A percentile compares a stretch with the other conserved stretches of the same genome.
Conservation (phyloP, 2,888 invertebrate genomes). For the Crossocerus cetratus region DNA sequence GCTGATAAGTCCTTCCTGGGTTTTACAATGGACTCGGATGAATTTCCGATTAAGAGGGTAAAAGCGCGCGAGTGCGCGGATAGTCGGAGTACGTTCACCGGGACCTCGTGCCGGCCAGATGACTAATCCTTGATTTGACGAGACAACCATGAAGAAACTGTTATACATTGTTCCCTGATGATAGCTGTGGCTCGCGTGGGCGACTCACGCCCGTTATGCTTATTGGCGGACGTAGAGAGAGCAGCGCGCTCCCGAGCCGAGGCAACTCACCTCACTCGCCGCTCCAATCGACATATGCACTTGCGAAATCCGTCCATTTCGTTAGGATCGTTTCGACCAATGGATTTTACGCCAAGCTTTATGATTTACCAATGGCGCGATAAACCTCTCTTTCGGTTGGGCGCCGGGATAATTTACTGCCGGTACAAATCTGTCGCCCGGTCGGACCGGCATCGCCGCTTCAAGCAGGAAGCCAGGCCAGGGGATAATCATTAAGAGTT, state of each 20-base stretch:
- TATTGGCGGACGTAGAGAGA: constrained; percentile 14
- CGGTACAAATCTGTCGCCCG: constrained; percentile 12
- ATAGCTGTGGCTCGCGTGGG: constrained; percentile 58
- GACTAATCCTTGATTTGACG: constrained; percentile 71
- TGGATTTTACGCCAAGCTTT: constrained; percentile 25
- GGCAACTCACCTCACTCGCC: constrained; percentile 14
- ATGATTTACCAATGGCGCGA: constrained; percentile 19
- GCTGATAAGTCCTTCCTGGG: not conserved
- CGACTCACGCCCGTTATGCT: constrained; percentile 53
- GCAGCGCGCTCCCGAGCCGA: constrained; percentile 1
- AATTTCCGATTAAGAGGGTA: constrained; percentile 17
- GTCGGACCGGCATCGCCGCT: not conserved
- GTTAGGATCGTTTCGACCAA: not conserved
- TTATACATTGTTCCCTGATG: constrained; percentile 74
- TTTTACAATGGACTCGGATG: not conserved
- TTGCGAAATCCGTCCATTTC: not conserved
- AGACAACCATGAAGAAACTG: constrained; percentile 72
- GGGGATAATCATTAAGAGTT: constrained; percentile 41
- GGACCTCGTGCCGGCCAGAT: constrained; percentile 56
- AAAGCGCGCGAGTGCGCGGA: constrained; percentile 30
- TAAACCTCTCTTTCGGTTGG: constrained; percentile 32
- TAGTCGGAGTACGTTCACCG: constrained; percentile 35
- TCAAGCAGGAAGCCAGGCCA: constrained; percentile 21
- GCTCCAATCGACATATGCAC: constrained; percentile 21
- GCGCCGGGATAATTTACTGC: constrained; percentile 32